phyloP scores from a whole-genome alignment of 2,797 vertebrate genomes.

The Muraenolepis orangiensis region DNA sequence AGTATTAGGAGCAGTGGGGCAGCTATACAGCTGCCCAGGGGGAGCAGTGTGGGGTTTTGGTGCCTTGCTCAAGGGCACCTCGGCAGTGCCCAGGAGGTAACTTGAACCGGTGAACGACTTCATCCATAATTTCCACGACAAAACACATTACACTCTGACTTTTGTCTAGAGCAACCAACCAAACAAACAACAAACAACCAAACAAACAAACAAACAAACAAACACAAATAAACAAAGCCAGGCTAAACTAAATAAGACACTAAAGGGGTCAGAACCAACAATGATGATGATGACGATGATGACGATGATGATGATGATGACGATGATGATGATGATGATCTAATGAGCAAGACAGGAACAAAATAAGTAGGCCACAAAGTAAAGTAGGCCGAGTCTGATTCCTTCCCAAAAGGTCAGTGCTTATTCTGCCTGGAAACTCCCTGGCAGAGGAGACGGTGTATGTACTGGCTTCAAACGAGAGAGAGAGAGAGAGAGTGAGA shows the following conservation, averaged over 20 bases:
- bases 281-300: constrained; percentile 30
- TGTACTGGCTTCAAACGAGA: too few species aligned
- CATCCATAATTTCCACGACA: not conserved
- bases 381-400: constrained; percentile 64
- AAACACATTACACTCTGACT: not conserved
- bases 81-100: too few species aligned
- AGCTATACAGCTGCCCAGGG: too few species aligned
- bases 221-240: too few species aligned
- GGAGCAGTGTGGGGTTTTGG: too few species aligned
- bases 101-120: not conserved
- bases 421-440: constrained; percentile 49
- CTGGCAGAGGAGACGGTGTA: too few species aligned
- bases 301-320: too few species aligned
- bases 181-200: not conserved
- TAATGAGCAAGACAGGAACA: constrained; percentile 29
- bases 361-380: constrained; percentile 59
- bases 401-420: constrained; percentile 56
- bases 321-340: constrained; percentile 33
- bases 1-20: too few species aligned
- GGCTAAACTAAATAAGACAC: constrained; percentile 28
- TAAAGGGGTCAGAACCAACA: constrained; percentile 43
- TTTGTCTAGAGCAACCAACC: not conserved
- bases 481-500: constrained; percentile 6
- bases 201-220: not conserved
- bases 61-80: too few species aligned